Evolutionary conservation across 1,140 invertebrate genomes (phyloP).

Genomic region (Halesus radiatus): DNA sequence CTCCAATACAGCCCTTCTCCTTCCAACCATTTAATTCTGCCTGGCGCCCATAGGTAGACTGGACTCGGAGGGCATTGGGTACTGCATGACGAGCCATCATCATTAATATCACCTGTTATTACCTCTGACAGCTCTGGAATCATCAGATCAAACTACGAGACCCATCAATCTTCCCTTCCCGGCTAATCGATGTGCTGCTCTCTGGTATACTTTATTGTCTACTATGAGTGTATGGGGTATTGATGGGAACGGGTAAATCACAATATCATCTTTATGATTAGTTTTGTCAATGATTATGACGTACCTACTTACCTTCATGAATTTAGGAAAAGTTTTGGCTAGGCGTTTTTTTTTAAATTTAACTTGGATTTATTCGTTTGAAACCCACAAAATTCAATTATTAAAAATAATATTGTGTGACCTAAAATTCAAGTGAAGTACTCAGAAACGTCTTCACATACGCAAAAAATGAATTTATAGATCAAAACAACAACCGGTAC

Average conservation of each 20-base stretch:
- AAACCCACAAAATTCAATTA: no score
- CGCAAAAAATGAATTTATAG: no score
- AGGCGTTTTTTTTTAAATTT: no score
- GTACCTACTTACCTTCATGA: no score
- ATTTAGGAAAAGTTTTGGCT: no score
- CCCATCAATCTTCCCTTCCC: slow-evolving; percentile 44
- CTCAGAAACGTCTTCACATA: no score
- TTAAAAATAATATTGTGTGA: no score
- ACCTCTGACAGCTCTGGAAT: slow-evolving; percentile 47
- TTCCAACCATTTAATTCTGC: neutral
- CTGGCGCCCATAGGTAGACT: neutral
- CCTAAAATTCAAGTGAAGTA: no score
- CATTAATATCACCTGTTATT: slow-evolving; percentile 45
- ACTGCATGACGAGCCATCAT: slow-evolving; percentile 9
- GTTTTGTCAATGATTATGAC: neutral
- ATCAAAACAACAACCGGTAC: no score
- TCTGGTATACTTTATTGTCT: neutral
- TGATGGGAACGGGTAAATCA: neutral
- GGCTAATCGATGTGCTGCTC: neutral
- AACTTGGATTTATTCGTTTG: no score
- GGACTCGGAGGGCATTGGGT: neutral
- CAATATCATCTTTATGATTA: neutral
- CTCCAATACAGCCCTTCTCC: neutral
- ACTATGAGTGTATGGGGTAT: neutral
- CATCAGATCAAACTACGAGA: slow-evolving; percentile 45